phyloP scores from a whole-genome alignment of 2,113 vertebrate genomes.

The Cinclus mexicanus region DNA sequence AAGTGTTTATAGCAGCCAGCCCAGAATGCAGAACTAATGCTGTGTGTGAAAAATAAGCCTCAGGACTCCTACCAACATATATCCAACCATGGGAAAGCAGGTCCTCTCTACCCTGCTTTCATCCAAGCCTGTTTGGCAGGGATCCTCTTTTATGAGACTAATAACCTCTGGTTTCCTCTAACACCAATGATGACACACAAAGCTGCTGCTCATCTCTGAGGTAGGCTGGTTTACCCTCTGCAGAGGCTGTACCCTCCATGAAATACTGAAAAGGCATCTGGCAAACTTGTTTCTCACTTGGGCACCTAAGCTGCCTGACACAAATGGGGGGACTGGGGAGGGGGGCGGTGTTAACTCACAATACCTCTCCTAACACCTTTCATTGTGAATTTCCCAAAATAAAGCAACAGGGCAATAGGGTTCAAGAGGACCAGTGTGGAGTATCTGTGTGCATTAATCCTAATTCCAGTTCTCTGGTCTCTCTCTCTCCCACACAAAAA shows the following conservation, averaged over 20 bases:
- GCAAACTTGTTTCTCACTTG: background rate
- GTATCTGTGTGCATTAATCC: background rate
- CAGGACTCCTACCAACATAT: rapidly evolving
- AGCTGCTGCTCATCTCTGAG: background rate
- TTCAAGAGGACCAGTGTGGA: background rate
- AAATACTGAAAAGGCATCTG: background rate
- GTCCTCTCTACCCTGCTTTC: background rate
- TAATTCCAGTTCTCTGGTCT: background rate
- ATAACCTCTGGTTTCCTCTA: background rate
- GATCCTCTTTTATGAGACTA: background rate
- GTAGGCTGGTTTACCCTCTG: background rate
- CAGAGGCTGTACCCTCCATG: background rate
- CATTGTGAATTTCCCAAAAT: background rate
- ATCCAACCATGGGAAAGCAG: background rate
- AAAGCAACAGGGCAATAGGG: background rate
- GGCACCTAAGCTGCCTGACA: background rate
- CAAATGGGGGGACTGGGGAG: background rate
- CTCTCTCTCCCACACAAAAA: background rate
- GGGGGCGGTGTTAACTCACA: background rate
- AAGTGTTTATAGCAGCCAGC: background rate
- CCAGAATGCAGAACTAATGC: background rate
- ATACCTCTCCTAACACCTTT: background rate
- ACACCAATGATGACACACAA: background rate
- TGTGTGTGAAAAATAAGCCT: background rate
- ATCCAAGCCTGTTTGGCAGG: background rate